Percentiles rank a stretch among this genome's conserved stretches.
Evolutionary conservation across 2,113 vertebrate species (phyloP).

Genomic region (Ophthalmolycus amberensis): DNA sequence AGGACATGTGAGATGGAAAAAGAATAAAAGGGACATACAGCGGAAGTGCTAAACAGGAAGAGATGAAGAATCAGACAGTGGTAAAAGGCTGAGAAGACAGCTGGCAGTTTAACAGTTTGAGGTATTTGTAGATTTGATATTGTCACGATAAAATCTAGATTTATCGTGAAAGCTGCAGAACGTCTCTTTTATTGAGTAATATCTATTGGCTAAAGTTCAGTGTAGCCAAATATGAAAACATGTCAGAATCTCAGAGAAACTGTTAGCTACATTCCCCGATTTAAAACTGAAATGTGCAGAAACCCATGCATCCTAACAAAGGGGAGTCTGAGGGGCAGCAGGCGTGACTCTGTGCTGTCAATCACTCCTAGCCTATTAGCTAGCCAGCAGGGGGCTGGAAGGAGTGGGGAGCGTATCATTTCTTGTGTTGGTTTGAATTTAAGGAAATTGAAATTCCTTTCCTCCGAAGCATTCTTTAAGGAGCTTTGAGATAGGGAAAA

Average conservation of each 20-base stretch:
- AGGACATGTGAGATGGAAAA: constrained; percentile 14
- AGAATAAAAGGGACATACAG: background rate
- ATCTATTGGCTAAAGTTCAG: background rate
- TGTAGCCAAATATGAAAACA: constrained; percentile 17
- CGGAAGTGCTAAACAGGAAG: constrained; percentile 15
- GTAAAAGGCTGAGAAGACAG: constrained; percentile 6
- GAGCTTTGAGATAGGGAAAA: background rate
- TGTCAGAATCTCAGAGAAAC: background rate
- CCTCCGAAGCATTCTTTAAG: background rate
- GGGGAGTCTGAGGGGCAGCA: constrained; percentile 26
- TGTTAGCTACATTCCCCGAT: background rate
- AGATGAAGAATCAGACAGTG: background rate
- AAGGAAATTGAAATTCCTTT: constrained; percentile 43
- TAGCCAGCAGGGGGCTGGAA: constrained; percentile 32
- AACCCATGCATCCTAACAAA: constrained; percentile 39
- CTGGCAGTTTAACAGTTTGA: background rate
- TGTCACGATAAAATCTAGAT: constrained; percentile 11
- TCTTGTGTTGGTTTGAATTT: constrained; percentile 42
- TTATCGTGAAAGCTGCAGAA: constrained; percentile 11
- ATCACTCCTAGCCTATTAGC: constrained; percentile 45
- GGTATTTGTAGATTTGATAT: background rate
- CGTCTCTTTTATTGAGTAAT: background rate
- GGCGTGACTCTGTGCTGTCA: constrained; percentile 53
- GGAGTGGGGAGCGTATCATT: background rate
- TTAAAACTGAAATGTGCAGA: constrained; percentile 38